A percentile compares a stretch with the other conserved stretches of the same genome.
phyloP scores from a whole-genome alignment of 1,140 invertebrate species.

The Orius laevigatus region DNA sequence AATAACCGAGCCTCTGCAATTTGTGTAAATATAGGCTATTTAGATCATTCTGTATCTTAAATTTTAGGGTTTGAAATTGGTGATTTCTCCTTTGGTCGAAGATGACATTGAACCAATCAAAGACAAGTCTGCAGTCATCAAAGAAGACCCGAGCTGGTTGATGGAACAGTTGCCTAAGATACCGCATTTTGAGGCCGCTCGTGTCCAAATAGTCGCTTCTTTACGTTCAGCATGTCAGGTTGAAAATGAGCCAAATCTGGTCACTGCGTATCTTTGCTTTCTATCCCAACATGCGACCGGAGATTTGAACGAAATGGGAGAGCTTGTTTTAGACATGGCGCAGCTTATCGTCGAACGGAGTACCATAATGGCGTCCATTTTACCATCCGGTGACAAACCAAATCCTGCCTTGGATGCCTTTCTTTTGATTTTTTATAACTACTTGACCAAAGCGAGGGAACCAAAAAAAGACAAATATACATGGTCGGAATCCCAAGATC shows the following conservation, averaged over 20 bases:
- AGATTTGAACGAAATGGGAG: conserved; percentile 34
- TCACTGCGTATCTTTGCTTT: conserved; percentile 82
- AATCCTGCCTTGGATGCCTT: conserved; percentile 55
- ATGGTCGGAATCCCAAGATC: conserved; percentile 35
- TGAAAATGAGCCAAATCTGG: conserved; percentile 67
- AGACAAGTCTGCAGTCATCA: conserved; percentile 1
- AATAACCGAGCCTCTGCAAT: conserved; percentile 64
- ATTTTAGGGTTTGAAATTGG: conserved; percentile 44
- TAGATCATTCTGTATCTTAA: neutral
- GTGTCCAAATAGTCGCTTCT: conserved; percentile 40
- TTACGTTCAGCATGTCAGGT: conserved; percentile 72
- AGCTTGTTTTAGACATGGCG: conserved; percentile 62
- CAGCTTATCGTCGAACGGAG: conserved; percentile 86
- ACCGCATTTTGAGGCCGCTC: conserved; percentile 50
- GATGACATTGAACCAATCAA: conserved; percentile 23
- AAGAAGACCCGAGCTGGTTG: conserved; percentile 44
- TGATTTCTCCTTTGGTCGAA: conserved; percentile 32
- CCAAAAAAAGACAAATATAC: conserved; percentile 30
- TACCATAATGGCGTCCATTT: conserved; percentile 66
- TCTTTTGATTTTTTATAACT: conserved; percentile 58
- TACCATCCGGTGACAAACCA: conserved; percentile 44
- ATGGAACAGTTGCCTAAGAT: conserved; percentile 55
- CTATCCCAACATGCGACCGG: conserved; percentile 48
- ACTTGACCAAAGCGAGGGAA: conserved; percentile 44
- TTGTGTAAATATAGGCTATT: conserved; percentile 28